A percentile compares a stretch with the other conserved stretches of the same genome.
Conservation (phyloP, 2,888 invertebrate species). For the Phortica magna region DNA sequence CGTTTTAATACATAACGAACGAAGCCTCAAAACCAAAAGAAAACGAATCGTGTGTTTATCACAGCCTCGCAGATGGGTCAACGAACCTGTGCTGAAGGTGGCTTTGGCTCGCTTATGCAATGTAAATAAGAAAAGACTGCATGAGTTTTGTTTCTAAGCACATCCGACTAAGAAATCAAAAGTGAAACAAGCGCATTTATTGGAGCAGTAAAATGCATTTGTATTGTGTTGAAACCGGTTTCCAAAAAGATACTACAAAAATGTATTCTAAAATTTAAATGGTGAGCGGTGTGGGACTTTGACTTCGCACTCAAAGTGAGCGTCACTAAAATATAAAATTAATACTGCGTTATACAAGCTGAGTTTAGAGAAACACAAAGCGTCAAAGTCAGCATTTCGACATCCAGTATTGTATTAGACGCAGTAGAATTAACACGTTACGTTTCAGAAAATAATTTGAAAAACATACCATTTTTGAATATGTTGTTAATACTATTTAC, state of each 20-base stretch:
- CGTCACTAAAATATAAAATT: background rate
- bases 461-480: conserved; percentile 30
- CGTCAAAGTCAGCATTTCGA: background rate
- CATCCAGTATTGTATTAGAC: conserved; percentile 18
- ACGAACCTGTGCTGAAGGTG: background rate
- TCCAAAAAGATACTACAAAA: background rate
- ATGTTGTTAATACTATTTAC: conserved; percentile 56
- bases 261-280: conserved; percentile 9
- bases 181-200: background rate
- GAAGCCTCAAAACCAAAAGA: too few species aligned
- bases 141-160: background rate
- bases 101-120: too few species aligned
- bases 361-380: background rate
- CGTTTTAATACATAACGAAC: too few species aligned
- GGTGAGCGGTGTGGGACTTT: background rate
- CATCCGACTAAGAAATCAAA: conserved; percentile 18
- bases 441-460: background rate
- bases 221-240: background rate
- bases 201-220: background rate
- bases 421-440: conserved; percentile 13
- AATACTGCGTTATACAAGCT: background rate
- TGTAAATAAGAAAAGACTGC: background rate
- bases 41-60: too few species aligned
- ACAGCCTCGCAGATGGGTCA: background rate
- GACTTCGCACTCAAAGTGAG: too few species aligned